Evolutionary conservation across 2,888 invertebrate species (phyloP).

Genomic region (Chironomus tentans): DNA sequence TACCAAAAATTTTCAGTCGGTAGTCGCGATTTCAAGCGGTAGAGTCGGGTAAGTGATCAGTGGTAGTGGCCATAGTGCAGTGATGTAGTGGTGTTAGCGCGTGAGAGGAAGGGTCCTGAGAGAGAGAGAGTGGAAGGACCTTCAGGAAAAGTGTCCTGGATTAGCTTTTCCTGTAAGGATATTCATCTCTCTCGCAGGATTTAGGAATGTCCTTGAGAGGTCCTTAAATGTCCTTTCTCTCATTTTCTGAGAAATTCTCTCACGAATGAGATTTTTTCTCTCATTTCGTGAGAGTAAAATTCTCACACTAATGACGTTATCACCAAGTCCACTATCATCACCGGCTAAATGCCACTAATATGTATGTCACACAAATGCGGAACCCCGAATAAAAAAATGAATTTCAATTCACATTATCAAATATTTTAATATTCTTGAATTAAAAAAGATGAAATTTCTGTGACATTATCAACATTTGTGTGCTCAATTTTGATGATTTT

Average conservation of each 20-base stretch:
- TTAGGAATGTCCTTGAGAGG: background rate
- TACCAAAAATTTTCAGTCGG: constrained; percentile 15
- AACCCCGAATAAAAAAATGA: too few relatives aligned
- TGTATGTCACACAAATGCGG: too few relatives aligned
- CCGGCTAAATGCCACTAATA: too few relatives aligned
- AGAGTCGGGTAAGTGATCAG: background rate
- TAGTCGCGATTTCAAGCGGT: constrained; percentile 13
- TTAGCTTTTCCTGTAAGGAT: constrained; percentile 11
- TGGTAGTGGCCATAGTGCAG: constrained; percentile 1
- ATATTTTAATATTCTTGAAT: background rate
- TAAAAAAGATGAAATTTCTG: background rate
- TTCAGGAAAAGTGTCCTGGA: constrained; percentile 12
- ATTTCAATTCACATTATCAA: too few relatives aligned
- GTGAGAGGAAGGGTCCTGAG: background rate
- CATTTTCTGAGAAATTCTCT: background rate
- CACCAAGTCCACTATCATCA: too few relatives aligned
- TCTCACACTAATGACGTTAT: too few relatives aligned
- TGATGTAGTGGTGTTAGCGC: background rate
- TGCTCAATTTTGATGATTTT: background rate
- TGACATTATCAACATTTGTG: background rate
- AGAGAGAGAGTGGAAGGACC: background rate
- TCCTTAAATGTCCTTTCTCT: constrained; percentile 1
- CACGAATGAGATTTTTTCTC: background rate
- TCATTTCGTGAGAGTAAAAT: background rate
- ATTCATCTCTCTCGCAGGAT: background rate